Conservation (phyloP, 2,113 vertebrate species). For the Lagenorhynchus albirostris region DNA sequence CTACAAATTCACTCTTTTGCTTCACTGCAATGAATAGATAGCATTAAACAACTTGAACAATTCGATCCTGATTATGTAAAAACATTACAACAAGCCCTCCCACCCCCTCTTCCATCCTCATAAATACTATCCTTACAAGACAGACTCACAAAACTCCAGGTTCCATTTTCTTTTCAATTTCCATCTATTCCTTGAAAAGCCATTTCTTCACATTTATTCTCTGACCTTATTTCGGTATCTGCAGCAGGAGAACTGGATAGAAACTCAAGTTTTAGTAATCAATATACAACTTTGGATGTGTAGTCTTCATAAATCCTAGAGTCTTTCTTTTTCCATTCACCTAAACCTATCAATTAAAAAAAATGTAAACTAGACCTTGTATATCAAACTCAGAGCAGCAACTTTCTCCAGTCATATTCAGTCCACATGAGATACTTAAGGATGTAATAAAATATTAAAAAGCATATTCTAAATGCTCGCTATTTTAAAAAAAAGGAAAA, state of each 20-base stretch:
- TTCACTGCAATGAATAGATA: neutral
- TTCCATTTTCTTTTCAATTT: neutral
- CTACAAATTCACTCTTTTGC: neutral
- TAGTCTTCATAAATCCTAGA: neutral
- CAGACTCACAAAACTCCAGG: neutral
- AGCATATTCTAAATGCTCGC: conserved; percentile 60
- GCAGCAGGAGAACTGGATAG: neutral
- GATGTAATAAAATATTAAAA: conserved; percentile 68
- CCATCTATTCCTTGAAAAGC: conserved; percentile 30
- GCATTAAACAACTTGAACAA: neutral
- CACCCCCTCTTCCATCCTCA: neutral
- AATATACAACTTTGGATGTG: neutral
- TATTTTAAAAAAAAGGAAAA: conserved; percentile 73
- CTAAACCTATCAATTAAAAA: neutral
- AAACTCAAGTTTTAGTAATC: conserved; percentile 15
- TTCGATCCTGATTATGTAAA: neutral
- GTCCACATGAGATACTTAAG: conserved; percentile 54
- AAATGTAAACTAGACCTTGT: conserved; percentile 35
- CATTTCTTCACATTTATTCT: neutral
- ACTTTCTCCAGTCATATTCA: conserved; percentile 65
- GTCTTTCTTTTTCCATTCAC: neutral
- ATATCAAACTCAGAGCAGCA: conserved; percentile 27
- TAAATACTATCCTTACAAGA: neutral
- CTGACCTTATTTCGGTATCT: conserved; percentile 13
- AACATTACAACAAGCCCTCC: neutral